These are phyloP conservation scores for Indicator indicator DNA, from an alignment of 2,113 vertebrate species.

Conservation along the genomic window DNA sequence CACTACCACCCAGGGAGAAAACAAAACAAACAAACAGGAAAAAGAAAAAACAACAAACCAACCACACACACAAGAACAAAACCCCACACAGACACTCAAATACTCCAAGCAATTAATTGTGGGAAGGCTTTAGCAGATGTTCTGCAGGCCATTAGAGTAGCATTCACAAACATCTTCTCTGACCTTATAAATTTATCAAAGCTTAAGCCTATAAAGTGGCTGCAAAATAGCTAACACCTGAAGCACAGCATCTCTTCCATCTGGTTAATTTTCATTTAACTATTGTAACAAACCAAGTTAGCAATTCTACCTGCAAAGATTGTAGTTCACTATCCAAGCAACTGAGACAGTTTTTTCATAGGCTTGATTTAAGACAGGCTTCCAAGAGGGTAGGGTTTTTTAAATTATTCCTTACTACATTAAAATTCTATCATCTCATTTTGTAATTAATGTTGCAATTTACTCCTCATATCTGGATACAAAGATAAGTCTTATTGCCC, in stretches of 20 bases:
- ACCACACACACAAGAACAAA: too few relatives aligned
- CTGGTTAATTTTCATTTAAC: not conserved
- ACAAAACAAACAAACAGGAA: too few relatives aligned
- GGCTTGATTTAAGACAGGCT: not conserved
- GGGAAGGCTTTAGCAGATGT: not conserved
- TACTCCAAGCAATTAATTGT: not conserved
- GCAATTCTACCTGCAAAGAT: not conserved
- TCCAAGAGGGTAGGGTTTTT: not conserved
- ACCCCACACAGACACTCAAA: not conserved
- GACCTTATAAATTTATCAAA: not conserved
- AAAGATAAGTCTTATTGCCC: not conserved
- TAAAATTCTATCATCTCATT: not conserved
- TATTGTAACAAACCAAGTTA: not conserved
- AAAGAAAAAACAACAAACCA: too few relatives aligned
- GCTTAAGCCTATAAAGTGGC: not conserved
- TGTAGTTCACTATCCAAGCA: not conserved
- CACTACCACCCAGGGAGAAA: not conserved
- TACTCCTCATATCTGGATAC: not conserved
- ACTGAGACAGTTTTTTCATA: not conserved
- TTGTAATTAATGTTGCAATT: constrained; percentile 1
- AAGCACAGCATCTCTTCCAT: not conserved
- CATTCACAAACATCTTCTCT: not conserved
- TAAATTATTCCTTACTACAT: not conserved
- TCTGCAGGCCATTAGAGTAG: not conserved
- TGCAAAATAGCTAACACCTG: not conserved